Evolutionary conservation across 2,113 vertebrate genomes (phyloP), one percentile per base, ranked within the genome.

Genomic region (Zosterops borbonicus): DNA sequence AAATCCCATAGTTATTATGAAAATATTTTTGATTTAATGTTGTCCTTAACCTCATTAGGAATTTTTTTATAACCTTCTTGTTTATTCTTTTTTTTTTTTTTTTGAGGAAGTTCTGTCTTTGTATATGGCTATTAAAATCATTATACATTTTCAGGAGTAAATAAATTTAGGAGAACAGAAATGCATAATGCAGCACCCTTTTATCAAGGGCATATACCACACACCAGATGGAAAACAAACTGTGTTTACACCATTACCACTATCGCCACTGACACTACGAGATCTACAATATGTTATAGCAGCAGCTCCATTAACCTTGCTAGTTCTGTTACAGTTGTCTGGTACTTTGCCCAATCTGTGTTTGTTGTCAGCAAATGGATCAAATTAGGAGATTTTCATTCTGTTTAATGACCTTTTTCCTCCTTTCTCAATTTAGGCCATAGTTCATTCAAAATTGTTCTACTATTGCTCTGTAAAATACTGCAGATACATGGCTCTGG

Each of bases 221-320:
- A 4, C 87, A 96, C 70, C 96, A 95, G 96, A 97, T 97, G 96
- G 95, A 96, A 95, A 95, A 67, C 96, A 96, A 97, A 96, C 92
- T 96, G 96, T 96, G 95, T 96, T 96, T 96, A 95, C 89, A 97
- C 47, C 86, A 87, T 94, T 94, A 97, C 77, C 80, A 86, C 76
- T 94, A 95, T 96, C 85, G 44, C 95, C 96, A 95, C 92, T 94
- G 95, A 97, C 92, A 96, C 89, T 94, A 96, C 92, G 91, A 96
- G 94, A 94, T 93, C 87, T 95, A 94, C 95, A 96, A 95, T 97
- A 96, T 96, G 95, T 96, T 96, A 74, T 9, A 93, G 91, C 96
- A 95, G 94, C 95, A 96, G 96, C 89, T 96, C 94, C 91, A 94
- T 96, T 96, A 96, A 96, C 95, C 95, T 96, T 97, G 93, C 93